Base-by-base conservation (phyloP, 2,113 vertebrate species). In the Catagonus wagneri region DNA sequence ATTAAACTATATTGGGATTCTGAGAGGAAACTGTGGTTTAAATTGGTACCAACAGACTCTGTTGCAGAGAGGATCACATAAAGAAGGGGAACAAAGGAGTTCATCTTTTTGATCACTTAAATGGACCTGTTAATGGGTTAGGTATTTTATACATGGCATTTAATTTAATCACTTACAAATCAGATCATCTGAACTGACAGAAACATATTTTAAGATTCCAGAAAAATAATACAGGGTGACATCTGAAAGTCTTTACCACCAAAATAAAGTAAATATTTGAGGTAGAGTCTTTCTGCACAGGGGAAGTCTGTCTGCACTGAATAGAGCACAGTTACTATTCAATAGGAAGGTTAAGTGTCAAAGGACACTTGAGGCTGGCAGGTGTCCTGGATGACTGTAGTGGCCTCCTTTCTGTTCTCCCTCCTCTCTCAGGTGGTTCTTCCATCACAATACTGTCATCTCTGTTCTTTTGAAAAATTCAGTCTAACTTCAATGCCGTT, bases 241-340 rank as follows among this genome's bases (percentile, higher is more conserved):
- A 68, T 81, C 66, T 79, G 44, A 84, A 88, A 2, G 11, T 34
- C 29, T 87, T 95, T 87, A 66, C 39, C 87, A 52, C n/a, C 52
- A 83, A 86, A 81, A 7, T 76, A 84, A 90, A 95, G 19, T 61
- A 81, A 94, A 95, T 71, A 36, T 96, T 87, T 94, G 44, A 84
- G 32, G 13, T 44, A 65, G 25, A 63, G 11, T 89, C 34, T 87
- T 16, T 76, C 61, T 72, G 52, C 58, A 11, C 29, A 84, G 0
- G 5, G 32, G 27, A 78, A 89, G 23, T n/a, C n/a, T n/a, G n/a
- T n/a, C n/a, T n/a, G n/a, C n/a, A n/a, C n/a, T n/a, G n/a, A n/a
- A n/a, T n/a, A 22, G 34, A 65, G 34, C 71, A 2, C 69, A 27
- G 52, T 78, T 85, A 76, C 39, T 87, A 32, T 90, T 58, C 56